Evolutionary conservation across 2,888 invertebrate genomes (phyloP).

Genomic region (Apodemia zela): DNA sequence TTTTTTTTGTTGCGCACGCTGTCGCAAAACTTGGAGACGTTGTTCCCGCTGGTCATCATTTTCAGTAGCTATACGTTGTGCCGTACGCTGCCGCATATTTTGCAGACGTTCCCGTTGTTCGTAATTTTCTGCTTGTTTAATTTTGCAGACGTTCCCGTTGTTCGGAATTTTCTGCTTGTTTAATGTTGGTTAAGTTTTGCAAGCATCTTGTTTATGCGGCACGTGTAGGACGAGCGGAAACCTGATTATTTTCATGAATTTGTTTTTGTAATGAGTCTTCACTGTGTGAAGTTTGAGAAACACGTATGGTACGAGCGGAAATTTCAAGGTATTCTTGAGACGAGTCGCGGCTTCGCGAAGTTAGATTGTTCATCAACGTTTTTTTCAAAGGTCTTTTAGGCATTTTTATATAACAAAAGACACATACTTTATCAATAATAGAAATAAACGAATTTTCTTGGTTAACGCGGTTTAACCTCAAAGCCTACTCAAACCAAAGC

Average conservation of each 20-base stretch:
- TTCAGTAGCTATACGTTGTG: conserved; percentile 10
- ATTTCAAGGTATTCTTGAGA: conserved; percentile 23
- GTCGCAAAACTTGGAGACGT: conserved; percentile 3
- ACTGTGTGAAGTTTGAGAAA: conserved; percentile 7
- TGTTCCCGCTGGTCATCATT: conserved; percentile 13
- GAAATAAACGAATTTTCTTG: no score
- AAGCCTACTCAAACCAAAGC: no score
- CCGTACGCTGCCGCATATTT: conserved; percentile 15
- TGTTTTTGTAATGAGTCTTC: conserved; percentile 28
- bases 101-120: conserved; percentile 25
- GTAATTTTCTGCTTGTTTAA: conserved; percentile 17
- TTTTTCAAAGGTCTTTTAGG: conserved; percentile 25
- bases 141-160: conserved; percentile 23
- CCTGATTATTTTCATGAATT: conserved; percentile 24
- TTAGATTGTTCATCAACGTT: conserved; percentile 24
- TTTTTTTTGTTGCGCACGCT: no score
- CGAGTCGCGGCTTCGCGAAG: conserved; percentile 19
- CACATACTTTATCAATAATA: neutral
- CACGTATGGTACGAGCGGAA: no score
- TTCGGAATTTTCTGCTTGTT: conserved; percentile 23
- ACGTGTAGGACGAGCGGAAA: conserved; percentile 27
- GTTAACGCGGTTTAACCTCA: no score
- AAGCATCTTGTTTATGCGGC: conserved; percentile 27
- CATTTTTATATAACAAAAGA: conserved; percentile 14
- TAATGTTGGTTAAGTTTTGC: conserved; percentile 24